These are phyloP conservation scores for Ariolimax columbianus DNA, from an alignment of 2,888 invertebrate species.

Conservation along the genomic window DNA sequence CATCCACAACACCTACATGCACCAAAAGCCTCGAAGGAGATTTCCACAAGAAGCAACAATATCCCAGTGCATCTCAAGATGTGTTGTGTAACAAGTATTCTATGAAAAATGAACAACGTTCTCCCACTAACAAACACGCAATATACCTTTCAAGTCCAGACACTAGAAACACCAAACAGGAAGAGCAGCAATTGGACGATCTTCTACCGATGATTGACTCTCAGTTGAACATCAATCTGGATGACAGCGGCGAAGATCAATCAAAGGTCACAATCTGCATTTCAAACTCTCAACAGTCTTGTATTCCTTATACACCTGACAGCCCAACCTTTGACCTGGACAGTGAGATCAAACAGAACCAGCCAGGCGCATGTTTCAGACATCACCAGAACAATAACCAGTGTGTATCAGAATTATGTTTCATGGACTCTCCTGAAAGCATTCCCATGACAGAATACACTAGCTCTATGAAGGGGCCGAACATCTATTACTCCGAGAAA, in stretches of 20 bases:
- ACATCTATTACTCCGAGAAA: conserved; percentile 10
- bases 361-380: background rate
- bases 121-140: background rate
- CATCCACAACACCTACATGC: background rate
- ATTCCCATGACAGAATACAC: background rate
- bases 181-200: background rate
- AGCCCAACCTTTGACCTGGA: conserved; percentile 17
- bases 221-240: background rate
- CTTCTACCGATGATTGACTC: background rate
- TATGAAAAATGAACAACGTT: background rate
- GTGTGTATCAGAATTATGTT: background rate
- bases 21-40: background rate
- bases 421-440: background rate
- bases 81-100: background rate
- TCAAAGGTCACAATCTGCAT: conserved; percentile 43
- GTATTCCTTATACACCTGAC: conserved; percentile 12
- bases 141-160: background rate
- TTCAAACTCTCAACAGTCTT: conserved; percentile 45
- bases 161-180: background rate
- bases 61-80: background rate
- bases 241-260: background rate
- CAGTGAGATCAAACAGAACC: background rate
- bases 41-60: background rate
- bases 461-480: background rate
- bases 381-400: conserved; percentile 28